Base-by-base conservation (phyloP, 2,888 invertebrate species). In the Campaea margaritaria region DNA sequence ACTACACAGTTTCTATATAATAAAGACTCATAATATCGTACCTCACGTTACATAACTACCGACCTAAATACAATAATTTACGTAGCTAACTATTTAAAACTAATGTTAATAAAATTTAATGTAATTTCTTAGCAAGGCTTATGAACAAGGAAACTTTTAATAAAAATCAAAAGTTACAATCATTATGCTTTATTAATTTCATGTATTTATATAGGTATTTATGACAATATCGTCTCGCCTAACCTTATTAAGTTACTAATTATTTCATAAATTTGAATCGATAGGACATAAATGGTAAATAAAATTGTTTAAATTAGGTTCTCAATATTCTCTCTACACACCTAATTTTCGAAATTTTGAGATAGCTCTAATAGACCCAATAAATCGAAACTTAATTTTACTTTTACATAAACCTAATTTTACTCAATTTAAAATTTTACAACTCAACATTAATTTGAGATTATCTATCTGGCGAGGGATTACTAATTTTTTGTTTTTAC, bases 211-310 rank as follows among this genome's bases (percentile, higher is more conserved):
- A 93, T 93, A 69, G 65, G 64, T 69, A 93, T 93, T 92, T 92
- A 93, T 93, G 93, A 93, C 93, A 93, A 93, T 93, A 93, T 89
- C 92, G 91, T 93, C 93, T 93, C 93, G 88, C 88, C 93, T 93
- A 93, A 91, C 87, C 90, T 90, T 93, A 93, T 91, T 86, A 89
- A 85, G 87, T 91, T 91, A 90, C 91, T 91, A 91, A 90, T 91
- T 91, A 91, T 85, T 89, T 86, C 87, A 87, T 92, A 89, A 92
- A 90, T 55, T 61, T 61, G 91, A 93, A 92, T 92, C 88, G 89
- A 91, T 88, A 91, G 87, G 91, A 91, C 89, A 91, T 87, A 84
- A 82, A 85, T 87, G 86, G 88, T 89, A 89, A 90, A 91, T 85
- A 84, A 90, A 87, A 85, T 85, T 75, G 80, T 83, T 86, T 78